Conservation (phyloP, 2,888 invertebrate genomes). For the Sclerodermus sp. region DNA sequence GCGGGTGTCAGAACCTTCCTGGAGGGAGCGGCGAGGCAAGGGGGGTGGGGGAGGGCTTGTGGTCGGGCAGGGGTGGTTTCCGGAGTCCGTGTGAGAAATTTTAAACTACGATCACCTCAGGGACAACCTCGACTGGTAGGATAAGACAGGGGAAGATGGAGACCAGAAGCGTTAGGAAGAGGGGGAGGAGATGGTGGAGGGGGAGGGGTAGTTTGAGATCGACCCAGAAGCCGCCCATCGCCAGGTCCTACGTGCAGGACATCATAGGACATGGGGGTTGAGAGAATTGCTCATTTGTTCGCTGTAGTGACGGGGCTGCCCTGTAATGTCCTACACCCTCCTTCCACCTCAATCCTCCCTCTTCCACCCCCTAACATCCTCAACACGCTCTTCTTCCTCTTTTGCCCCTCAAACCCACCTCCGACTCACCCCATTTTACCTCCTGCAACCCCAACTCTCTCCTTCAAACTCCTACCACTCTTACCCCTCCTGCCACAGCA, state of each 20-base stretch:
- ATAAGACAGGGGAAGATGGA: constrained; percentile 13
- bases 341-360: constrained; percentile 23
- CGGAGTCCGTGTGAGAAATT: constrained; percentile 53
- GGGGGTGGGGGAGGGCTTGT: constrained; percentile 19
- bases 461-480: constrained; percentile 12
- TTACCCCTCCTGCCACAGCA: constrained; percentile 30
- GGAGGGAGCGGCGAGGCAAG: constrained; percentile 7
- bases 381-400: constrained; percentile 16
- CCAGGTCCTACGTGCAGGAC: constrained; percentile 51
- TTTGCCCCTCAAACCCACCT: too few species aligned
- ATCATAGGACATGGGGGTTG: constrained; percentile 53
- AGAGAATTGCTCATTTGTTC: constrained; percentile 57
- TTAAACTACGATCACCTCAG: constrained; percentile 54
- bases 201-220: constrained; percentile 31
- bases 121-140: constrained; percentile 15
- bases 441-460: constrained; percentile 23
- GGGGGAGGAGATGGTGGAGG: constrained; percentile 21
- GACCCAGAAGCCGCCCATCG: constrained; percentile 44
- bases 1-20: constrained; percentile 3
- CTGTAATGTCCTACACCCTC: constrained; percentile 51
- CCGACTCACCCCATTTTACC: constrained; percentile 1
- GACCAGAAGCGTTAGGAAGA: constrained; percentile 27
- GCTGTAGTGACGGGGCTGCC: constrained; percentile 47
- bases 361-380: constrained; percentile 13
- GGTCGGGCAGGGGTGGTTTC: constrained; percentile 43